phyloP scores from a whole-genome alignment of 2,888 invertebrate species.

The Coenonympha arcania region DNA sequence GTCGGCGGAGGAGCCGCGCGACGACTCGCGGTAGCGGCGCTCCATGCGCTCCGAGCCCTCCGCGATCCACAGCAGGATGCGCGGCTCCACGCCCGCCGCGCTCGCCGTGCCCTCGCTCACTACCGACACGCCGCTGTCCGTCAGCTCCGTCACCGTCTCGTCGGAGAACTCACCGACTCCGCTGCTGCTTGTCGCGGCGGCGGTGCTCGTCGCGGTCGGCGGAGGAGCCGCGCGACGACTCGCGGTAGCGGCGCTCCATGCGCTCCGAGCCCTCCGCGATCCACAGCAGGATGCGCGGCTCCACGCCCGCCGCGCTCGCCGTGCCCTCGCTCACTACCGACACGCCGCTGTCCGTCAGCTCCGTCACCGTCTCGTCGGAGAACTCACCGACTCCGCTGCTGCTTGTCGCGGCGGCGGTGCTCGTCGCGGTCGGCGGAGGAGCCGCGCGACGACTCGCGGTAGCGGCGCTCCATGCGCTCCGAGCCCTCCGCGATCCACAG shows the following conservation, averaged over 20 bases:
- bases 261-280: slow-evolving; percentile 53
- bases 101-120: too few species aligned
- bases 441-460: slow-evolving; percentile 38
- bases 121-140: too few species aligned
- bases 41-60: too few species aligned
- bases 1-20: too few species aligned
- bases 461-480: slow-evolving; percentile 35
- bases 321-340: slow-evolving; percentile 80
- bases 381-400: slow-evolving; percentile 22
- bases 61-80: too few species aligned
- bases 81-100: too few species aligned
- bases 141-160: too few species aligned
- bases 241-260: slow-evolving; percentile 34
- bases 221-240: slow-evolving; percentile 41
- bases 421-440: slow-evolving; percentile 49
- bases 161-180: slow-evolving; percentile 20
- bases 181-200: slow-evolving; percentile 27
- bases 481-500: slow-evolving; percentile 61
- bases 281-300: slow-evolving; percentile 62
- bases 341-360: too few species aligned
- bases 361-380: slow-evolving; percentile 79
- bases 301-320: slow-evolving; percentile 36
- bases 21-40: too few species aligned
- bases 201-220: slow-evolving; percentile 45
- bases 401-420: slow-evolving; percentile 32